phyloP scores from a whole-genome alignment of 2,113 vertebrate species.

The Numida meleagris region DNA sequence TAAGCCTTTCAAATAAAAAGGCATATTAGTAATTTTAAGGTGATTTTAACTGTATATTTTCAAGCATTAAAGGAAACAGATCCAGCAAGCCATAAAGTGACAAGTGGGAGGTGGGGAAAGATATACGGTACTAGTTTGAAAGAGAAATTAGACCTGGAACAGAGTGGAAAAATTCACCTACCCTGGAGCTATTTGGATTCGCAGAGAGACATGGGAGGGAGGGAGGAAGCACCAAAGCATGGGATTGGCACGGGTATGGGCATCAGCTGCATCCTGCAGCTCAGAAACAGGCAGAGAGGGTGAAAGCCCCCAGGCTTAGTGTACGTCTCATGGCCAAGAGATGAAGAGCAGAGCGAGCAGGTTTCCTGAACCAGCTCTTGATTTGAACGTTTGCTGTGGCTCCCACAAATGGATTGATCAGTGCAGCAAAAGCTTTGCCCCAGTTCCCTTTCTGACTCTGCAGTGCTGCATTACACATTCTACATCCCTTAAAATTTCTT shows the following conservation, averaged over 20 bases:
- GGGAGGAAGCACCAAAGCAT: neutral
- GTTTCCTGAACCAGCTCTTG: neutral
- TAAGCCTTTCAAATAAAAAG: conserved; percentile 80
- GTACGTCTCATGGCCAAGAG: neutral
- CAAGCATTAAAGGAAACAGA: conserved; percentile 74
- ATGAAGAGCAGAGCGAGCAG: neutral
- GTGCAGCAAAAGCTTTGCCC: neutral
- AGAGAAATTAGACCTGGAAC: conserved; percentile 74
- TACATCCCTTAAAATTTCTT: conserved; percentile 52
- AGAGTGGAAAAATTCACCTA: conserved; percentile 60
- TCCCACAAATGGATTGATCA: neutral
- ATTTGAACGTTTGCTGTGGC: neutral
- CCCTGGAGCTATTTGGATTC: conserved; percentile 62
- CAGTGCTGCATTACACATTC: conserved; percentile 45
- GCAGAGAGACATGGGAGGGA: neutral
- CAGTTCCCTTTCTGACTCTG: neutral
- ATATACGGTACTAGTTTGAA: conserved; percentile 67
- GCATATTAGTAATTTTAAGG: conserved; percentile 73
- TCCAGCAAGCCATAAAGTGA: conserved; percentile 79
- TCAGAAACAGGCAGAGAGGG: neutral
- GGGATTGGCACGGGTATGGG: neutral
- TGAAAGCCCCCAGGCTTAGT: neutral
- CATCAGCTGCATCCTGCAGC: neutral
- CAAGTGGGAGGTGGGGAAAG: conserved; percentile 66
- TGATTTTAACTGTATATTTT: conserved; percentile 78